Base-by-base conservation (phyloP, 2,888 invertebrate species). In the Minunthozetes semirufus region DNA sequence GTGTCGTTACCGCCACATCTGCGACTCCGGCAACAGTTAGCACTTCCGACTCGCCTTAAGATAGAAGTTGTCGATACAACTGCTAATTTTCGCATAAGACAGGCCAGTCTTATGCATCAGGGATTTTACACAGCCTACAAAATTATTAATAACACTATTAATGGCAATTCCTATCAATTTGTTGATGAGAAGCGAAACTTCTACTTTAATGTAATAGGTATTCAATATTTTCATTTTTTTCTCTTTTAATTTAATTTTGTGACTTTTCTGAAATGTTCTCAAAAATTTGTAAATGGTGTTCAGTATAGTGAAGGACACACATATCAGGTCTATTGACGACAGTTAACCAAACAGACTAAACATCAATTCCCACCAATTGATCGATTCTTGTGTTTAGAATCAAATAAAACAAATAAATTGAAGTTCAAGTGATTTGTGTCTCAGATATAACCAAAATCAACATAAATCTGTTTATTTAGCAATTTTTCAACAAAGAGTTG, bases 121-220 rank as follows among this genome's bases (percentile, higher is more conserved):
- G 63, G 63, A 17, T 38, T 66, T 15, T 66, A 66, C 27, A 66
- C 27, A 38, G 63, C 63, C 17, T 66, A 6, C 38, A 66, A 38
- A 66, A 25, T 66, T 8, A 33, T 33, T n/a, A 19, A 38, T 66
- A 17, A 66, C 5, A n/a, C 63, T 8, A 33, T 11, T 38, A 2
- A 29, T n/a, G 13, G 17, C 6, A 22, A 29, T 27, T 6, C 33
- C 33, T 42, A 42, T 42, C 8, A 42, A 11, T 42, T 66, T 4
- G n/a, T 19, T 66, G 33, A 66, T 5, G 17, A 27, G 13, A 66
- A 33, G 27, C 9, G 11, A 13, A 42, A 66, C 15, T 66, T 66
- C 33, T 66, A 17, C 27, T 11, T 66, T 5, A 38, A 29, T 66
- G 19, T 66, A 2, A 17, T 13, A 33, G 63, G 63, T 66, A 66